Percentiles rank a stretch among this genome's conserved stretches.
These are phyloP conservation scores for Anarhynchus alexandrinus DNA, from an alignment of 2,113 vertebrate species.

Conservation along the genomic window DNA sequence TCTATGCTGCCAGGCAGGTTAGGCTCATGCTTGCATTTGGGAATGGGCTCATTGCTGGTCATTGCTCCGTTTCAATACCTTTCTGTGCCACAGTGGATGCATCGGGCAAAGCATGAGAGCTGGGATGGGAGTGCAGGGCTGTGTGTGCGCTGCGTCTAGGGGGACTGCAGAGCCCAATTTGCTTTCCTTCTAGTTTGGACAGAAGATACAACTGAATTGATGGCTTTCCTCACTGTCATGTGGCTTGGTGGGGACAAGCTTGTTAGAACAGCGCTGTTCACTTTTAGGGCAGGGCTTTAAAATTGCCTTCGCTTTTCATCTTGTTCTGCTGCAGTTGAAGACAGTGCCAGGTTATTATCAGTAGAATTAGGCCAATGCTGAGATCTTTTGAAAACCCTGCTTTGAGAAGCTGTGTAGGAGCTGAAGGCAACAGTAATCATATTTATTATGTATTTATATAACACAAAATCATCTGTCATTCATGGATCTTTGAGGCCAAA, in stretches of 20 bases:
- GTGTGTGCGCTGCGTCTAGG: rapidly evolving
- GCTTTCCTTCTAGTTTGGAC: not conserved
- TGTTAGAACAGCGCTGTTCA: not conserved
- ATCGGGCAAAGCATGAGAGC: not conserved
- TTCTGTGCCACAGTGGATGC: not conserved
- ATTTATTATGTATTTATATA: not conserved
- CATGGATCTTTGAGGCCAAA: not conserved
- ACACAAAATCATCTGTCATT: not conserved
- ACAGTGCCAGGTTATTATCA: not conserved
- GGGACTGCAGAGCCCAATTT: not conserved
- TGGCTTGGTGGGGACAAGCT: not conserved
- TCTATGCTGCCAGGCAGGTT: not conserved
- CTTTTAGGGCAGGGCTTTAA: not conserved
- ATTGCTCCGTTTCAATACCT: not conserved
- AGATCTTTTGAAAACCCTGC: not conserved
- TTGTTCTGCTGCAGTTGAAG: not conserved
- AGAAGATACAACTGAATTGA: not conserved
- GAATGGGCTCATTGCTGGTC: not conserved
- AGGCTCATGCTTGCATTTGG: rapidly evolving
- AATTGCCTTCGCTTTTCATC: not conserved
- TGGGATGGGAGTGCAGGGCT: rapidly evolving
- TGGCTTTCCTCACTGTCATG: not conserved
- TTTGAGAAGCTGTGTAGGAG: not conserved
- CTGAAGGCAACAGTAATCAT: not conserved
- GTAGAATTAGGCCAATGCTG: not conserved